A percentile compares a stretch with the other conserved stretches of the same genome.
These are phyloP conservation scores for Ciconia stormi DNA, from an alignment of 2,113 vertebrate species.

Conservation along the genomic window DNA sequence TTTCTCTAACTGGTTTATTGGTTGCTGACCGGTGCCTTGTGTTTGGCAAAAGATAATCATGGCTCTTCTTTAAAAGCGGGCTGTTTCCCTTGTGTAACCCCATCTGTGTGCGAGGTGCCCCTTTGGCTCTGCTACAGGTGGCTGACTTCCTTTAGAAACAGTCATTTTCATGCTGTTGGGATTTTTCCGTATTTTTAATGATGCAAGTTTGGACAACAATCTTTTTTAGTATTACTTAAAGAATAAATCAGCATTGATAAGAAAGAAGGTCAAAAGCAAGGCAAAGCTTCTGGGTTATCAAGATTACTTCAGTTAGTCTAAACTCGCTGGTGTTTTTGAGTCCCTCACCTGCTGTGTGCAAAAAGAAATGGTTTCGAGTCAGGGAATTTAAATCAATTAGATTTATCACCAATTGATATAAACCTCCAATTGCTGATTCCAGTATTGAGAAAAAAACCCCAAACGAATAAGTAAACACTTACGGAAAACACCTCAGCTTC, in stretches of 20 bases:
- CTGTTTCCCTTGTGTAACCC: background rate
- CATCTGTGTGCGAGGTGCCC: accelerated
- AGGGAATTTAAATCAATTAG: background rate
- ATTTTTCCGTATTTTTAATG: background rate
- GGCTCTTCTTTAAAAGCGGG: background rate
- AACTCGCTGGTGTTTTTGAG: background rate
- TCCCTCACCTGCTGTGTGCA: background rate
- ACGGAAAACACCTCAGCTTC: background rate
- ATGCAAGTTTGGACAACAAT: background rate
- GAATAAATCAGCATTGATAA: background rate
- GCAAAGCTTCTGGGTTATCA: background rate
- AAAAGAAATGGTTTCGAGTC: background rate
- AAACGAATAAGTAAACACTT: background rate
- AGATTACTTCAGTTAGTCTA: background rate
- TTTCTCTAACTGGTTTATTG: background rate
- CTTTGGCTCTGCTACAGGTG: background rate
- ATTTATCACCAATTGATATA: background rate
- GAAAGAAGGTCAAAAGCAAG: background rate
- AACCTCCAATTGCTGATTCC: background rate
- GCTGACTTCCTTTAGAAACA: background rate
- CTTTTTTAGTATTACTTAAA: background rate
- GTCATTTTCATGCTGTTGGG: background rate
- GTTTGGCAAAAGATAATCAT: background rate
- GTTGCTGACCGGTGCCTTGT: background rate
- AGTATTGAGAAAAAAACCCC: background rate